phyloP scores from a whole-genome alignment of 2,888 invertebrate species.

The Carpatolechia fugitivella region DNA sequence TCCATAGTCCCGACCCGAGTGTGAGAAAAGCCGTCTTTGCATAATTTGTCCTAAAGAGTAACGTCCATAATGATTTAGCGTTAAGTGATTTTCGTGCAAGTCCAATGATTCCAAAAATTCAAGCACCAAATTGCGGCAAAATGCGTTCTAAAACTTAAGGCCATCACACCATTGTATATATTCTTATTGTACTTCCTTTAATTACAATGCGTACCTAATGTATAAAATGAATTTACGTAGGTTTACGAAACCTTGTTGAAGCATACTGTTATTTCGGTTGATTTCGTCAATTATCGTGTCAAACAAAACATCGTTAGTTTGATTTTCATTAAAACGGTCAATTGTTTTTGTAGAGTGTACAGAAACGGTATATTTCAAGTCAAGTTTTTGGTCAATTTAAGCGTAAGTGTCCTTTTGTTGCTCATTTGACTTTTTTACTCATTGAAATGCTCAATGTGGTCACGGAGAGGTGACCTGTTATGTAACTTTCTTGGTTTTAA shows the following conservation, averaged over 20 bases:
- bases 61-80: constrained; percentile 77
- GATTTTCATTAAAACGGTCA: constrained; percentile 57
- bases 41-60: constrained; percentile 70
- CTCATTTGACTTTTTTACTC: constrained; percentile 67
- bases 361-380: constrained; percentile 43
- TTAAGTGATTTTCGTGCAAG: constrained; percentile 63
- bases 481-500: constrained; percentile 54
- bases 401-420: constrained; percentile 67
- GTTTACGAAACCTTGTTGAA: constrained; percentile 63
- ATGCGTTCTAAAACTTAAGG: constrained; percentile 41
- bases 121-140: constrained; percentile 31
- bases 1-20: constrained; percentile 42
- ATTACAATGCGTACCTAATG: constrained; percentile 53
- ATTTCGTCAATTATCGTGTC: constrained; percentile 73
- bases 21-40: constrained; percentile 65
- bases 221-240: constrained; percentile 42
- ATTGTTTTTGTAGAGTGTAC: constrained; percentile 57
- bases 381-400: constrained; percentile 71
- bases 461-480: constrained; percentile 64
- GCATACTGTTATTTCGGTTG: constrained; percentile 63
- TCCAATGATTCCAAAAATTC: constrained; percentile 41
- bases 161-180: constrained; percentile 46
- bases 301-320: constrained; percentile 50
- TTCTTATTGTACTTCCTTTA: constrained; percentile 41
- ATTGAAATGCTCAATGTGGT: constrained; percentile 75